A percentile compares a stretch with the other conserved stretches of the same genome.
These are phyloP conservation scores for Odocoileus virginianus DNA, from an alignment of 2,113 vertebrate species.

Conservation along the genomic window DNA sequence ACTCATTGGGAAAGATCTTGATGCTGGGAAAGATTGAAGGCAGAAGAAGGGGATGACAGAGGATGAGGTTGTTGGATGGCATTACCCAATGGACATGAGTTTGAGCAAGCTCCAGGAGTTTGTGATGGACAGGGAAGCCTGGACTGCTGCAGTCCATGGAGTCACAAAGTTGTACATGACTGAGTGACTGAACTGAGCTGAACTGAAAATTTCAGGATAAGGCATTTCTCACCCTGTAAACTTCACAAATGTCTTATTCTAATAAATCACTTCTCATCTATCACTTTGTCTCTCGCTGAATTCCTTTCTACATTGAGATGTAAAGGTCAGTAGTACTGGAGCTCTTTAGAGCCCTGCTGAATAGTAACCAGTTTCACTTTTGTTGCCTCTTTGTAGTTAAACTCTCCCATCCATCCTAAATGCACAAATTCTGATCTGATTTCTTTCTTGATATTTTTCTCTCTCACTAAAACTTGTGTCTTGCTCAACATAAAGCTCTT, in stretches of 20 bases:
- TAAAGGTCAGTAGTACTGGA: background rate
- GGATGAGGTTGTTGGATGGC: background rate
- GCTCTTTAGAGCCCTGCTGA: background rate
- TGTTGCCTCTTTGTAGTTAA: background rate
- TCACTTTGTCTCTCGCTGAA: background rate
- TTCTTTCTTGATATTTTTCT: background rate
- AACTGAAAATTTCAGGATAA: background rate
- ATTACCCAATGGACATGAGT: background rate
- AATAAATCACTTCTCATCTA: background rate
- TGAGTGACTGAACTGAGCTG: background rate
- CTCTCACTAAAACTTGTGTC: background rate
- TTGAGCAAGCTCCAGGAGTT: background rate
- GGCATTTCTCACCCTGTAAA: background rate
- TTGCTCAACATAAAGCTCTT: background rate
- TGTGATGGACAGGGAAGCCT: background rate
- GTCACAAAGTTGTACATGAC: background rate
- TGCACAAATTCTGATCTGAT: background rate
- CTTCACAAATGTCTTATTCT: background rate
- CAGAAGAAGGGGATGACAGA: background rate
- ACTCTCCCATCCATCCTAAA: background rate
- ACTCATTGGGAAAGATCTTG: background rate
- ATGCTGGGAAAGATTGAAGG: background rate
- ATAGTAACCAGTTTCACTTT: background rate
- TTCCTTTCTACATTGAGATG: background rate
- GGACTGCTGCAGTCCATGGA: background rate